Base-by-base conservation (phyloP, 2,888 invertebrate genomes). In the Cerastis rubricosa region DNA sequence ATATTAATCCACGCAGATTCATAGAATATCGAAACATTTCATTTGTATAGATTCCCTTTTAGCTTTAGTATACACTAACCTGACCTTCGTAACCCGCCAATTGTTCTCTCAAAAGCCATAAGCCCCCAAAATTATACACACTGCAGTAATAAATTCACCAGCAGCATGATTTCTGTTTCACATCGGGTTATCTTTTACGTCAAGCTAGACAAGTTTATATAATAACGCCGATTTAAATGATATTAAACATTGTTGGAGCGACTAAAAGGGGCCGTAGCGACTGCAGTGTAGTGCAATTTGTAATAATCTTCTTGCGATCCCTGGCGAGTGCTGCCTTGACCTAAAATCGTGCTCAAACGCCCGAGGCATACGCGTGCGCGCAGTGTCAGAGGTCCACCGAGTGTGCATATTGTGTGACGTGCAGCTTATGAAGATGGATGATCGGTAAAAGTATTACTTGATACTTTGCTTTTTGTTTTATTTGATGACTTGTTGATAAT, bases 251-350 rank as follows among this genome's bases (percentile, higher is more conserved):
- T 82, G 81, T 80, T 79, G 64, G 80, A 76, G 25, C 63, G 61
- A 77, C 78, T 85, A 84, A 85, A 86, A 87, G 79, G 81, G 86
- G 83, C 82, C 74, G 76, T 80, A 84, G 81, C 70, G 80, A 82
- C 79, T 89, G 90, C 88, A 88, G 77, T 83, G 76, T 79, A 89
- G 85, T 87, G 91, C 90, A 90, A 90, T 90, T 93, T 94, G 94
- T 93, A 92, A 90, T 94, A 93, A 94, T 95, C 92, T 91, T 89
- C 89, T 88, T 92, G 90, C 93, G 91, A 92, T 95, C 94, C 95
- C 92, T 89, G 89, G 91, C 91, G 90, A 90, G 89, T 81, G 91
- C 89, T 93, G 93, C 96, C 96, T 96, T 96, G 96, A 95, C 96
- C 96, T 92, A 95, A 94, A 95, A 95, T 94, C 92, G 94, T 94